Evolutionary conservation across 1,140 invertebrate species (phyloP).

Genomic region (Calephelis virginiensis): DNA sequence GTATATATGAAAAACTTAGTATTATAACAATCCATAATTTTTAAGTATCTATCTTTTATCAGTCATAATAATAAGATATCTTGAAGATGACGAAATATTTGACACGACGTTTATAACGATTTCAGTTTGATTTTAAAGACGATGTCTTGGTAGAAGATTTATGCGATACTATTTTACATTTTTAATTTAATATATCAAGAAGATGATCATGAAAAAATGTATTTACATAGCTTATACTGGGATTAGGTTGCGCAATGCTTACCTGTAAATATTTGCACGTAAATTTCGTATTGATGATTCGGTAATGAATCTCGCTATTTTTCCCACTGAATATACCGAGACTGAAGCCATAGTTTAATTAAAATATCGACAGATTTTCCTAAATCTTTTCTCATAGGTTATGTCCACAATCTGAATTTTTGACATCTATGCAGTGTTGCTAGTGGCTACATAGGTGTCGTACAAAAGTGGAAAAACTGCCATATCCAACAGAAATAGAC

Average conservation of each 20-base stretch:
- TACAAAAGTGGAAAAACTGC: too few relatives aligned
- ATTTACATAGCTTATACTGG: conserved; percentile 8
- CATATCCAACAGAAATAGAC: too few relatives aligned
- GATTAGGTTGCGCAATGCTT: conserved; percentile 60
- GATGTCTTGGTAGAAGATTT: not conserved
- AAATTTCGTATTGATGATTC: conserved; percentile 49
- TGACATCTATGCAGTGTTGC: not conserved
- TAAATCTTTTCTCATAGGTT: not conserved
- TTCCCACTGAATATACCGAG: conserved; percentile 61
- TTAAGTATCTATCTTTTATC: too few relatives aligned
- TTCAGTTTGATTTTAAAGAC: not conserved
- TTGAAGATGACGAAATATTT: too few relatives aligned
- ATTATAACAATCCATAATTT: too few relatives aligned
- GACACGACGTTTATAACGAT: not conserved
- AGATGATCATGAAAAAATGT: not conserved
- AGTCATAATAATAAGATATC: too few relatives aligned
- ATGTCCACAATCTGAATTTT: conserved; percentile 2
- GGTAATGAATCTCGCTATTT: conserved; percentile 56
- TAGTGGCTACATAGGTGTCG: too few relatives aligned
- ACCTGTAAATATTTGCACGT: conserved; percentile 60
- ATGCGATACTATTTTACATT: not conserved
- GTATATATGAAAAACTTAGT: too few relatives aligned
- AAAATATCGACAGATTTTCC: conserved; percentile 16
- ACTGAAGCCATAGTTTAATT: conserved; percentile 59
- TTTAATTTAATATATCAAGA: not conserved